Base-by-base conservation (phyloP, 2,113 vertebrate genomes). In the Panurus biarmicus region DNA sequence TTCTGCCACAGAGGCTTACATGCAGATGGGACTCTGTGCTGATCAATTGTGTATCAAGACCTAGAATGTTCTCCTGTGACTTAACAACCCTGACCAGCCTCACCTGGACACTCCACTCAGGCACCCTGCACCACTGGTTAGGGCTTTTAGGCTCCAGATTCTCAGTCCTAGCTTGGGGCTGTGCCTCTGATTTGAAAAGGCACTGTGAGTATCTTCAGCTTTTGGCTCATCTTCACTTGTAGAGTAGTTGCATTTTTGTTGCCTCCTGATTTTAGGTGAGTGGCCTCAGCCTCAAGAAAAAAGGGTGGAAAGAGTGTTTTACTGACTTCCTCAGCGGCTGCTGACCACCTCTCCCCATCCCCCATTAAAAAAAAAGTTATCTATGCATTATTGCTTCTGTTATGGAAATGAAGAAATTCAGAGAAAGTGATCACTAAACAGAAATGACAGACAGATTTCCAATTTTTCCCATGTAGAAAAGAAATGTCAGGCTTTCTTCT, bases 141-240 rank as follows among this genome's bases (percentile, higher is more conserved):
- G n/a, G 57, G 26, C 21, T 82, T 81, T 85, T 67, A 85, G 38
- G 11, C n/a, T 89, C 9, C 29, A 50, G 25, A 4, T 4, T 25
- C 5, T 26, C 1, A 5, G 3, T 7, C 3, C 6, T 65, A 5
- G 2, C 3, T 60, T 60, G 19, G 14, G 7, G 2, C 24, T 81
- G 29, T 70, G 23, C 29, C 20, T 50, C 35, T 45, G 10, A 6
- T 74, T 42, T 64, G 36, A 24, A 35, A 79, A 8, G 40, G 25
- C 1, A 0, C 8, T 62, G 20, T 50, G 12, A 4, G 4, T 25
- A 4, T 47, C 9, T 17, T 48, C 13, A 54, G 12, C 6, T 84
- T 58, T 53, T 69, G 13, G 3, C 26, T 83, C 1, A 5, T 38
- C n/a, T 64, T 78, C 5, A 9, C 3, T 18, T 16, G 3, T n/a